Conservation (phyloP, 2,113 vertebrate genomes). For the Origma solitaria region DNA sequence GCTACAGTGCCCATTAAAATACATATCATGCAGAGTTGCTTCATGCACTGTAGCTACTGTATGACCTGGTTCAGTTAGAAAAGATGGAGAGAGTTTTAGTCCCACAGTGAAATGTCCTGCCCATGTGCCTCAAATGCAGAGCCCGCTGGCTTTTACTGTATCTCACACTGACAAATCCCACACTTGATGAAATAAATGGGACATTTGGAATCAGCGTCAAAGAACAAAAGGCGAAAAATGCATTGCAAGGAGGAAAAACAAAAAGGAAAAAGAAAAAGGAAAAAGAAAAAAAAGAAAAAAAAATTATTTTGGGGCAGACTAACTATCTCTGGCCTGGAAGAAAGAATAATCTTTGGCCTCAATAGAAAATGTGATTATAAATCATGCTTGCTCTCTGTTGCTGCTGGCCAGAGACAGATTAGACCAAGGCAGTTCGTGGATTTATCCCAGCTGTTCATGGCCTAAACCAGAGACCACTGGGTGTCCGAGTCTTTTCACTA, state of each 20-base stretch:
- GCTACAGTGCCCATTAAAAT: not conserved
- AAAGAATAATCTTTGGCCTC: not conserved
- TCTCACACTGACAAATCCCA: not conserved
- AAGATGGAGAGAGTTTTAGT: not conserved
- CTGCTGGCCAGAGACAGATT: not conserved
- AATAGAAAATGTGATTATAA: not conserved
- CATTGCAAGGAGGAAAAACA: not conserved
- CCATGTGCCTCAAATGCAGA: fast-evolving
- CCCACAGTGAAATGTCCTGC: not conserved
- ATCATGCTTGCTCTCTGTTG: not conserved
- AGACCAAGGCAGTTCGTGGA: not conserved
- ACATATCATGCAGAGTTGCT: fast-evolving
- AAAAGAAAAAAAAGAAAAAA: fast-evolving
- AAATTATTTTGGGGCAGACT: not conserved
- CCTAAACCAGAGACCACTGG: not conserved
- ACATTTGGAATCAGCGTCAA: not conserved
- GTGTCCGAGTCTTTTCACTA: not conserved
- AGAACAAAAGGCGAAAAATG: not conserved
- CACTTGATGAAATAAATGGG: not conserved
- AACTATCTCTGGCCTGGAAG: not conserved
- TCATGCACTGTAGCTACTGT: not conserved
- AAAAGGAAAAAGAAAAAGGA: fast-evolving
- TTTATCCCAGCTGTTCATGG: not conserved
- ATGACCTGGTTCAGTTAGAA: not conserved
- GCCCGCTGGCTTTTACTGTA: not conserved